Evolutionary conservation across 2,888 invertebrate species (phyloP).

Genomic region (Yponomeuta sedellus): DNA sequence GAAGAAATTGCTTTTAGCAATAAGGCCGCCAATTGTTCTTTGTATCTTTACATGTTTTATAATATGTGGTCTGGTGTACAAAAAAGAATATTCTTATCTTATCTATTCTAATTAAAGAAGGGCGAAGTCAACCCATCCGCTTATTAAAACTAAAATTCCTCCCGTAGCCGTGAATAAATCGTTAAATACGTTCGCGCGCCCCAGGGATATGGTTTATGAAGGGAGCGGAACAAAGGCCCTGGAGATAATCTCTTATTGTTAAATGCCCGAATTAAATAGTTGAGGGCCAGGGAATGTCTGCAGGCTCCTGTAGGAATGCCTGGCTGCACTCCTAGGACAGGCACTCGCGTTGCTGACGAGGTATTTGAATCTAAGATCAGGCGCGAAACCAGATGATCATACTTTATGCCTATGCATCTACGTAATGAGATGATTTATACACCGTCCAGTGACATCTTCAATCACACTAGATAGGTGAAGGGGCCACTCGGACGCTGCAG

Average conservation of each 20-base stretch:
- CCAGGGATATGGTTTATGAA: conserved; percentile 56
- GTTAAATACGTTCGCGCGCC: conserved; percentile 22
- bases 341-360: conserved; percentile 16
- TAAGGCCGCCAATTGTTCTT: no score
- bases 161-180: conserved; percentile 7
- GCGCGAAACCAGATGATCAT: no score
- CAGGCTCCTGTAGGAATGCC: conserved; percentile 32
- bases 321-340: conserved; percentile 12
- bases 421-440: no score
- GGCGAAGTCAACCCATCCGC: background rate
- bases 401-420: no score
- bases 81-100: background rate
- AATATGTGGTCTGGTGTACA: no score
- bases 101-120: background rate
- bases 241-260: conserved; percentile 47
- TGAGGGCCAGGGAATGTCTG: conserved; percentile 31
- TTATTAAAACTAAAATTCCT: conserved; percentile 12
- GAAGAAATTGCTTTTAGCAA: no score
- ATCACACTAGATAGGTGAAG: no score
- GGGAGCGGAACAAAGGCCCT: conserved; percentile 50
- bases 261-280: conserved; percentile 66
- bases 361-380: background rate
- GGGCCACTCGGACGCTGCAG: no score
- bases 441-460: no score
- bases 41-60: no score